A percentile compares a stretch with the other conserved stretches of the same genome.
Evolutionary conservation across 1,140 invertebrate species (phyloP).

Genomic region (Drosophila carrolli): DNA sequence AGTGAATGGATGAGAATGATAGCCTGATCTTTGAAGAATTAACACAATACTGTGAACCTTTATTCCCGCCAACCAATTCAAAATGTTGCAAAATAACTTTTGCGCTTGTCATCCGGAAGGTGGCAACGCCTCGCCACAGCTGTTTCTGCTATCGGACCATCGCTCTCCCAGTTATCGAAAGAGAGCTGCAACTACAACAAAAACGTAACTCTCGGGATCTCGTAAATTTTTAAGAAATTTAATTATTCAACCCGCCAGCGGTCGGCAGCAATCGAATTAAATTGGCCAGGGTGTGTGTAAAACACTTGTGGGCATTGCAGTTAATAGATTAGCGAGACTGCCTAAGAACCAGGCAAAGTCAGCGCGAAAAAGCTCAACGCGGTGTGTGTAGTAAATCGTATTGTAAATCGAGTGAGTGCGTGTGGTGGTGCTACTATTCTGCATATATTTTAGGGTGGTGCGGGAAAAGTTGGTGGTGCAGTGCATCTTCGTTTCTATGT

Average conservation of each 20-base stretch:
- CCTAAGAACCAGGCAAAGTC: constrained; percentile 20
- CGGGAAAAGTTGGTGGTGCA: constrained; percentile 5
- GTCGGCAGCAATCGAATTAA: constrained; percentile 20
- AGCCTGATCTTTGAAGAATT: neutral
- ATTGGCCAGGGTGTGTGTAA: constrained; percentile 18
- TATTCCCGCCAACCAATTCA: neutral
- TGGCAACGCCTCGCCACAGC: constrained; percentile 30
- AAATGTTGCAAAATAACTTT: neutral
- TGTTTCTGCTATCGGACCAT: constrained; percentile 26
- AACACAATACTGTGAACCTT: no score
- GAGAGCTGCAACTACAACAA: constrained; percentile 35
- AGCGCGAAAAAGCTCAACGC: constrained; percentile 32
- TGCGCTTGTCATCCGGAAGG: neutral
- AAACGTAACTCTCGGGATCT: constrained; percentile 38
- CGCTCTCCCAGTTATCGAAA: constrained; percentile 19
- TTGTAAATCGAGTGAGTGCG: constrained; percentile 3
- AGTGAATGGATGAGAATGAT: no score
- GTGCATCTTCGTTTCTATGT: constrained; percentile 44
- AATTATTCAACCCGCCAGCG: constrained; percentile 33
- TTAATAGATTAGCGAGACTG: constrained; percentile 6
- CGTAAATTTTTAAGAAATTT: constrained; percentile 43
- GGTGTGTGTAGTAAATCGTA: constrained; percentile 22
- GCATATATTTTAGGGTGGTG: constrained; percentile 17
- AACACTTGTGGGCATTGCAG: constrained; percentile 18
- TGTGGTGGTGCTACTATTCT: constrained; percentile 23